Base-by-base conservation (phyloP, 2,888 invertebrate genomes). In the Acanthosoma haemorrhoidale region DNA sequence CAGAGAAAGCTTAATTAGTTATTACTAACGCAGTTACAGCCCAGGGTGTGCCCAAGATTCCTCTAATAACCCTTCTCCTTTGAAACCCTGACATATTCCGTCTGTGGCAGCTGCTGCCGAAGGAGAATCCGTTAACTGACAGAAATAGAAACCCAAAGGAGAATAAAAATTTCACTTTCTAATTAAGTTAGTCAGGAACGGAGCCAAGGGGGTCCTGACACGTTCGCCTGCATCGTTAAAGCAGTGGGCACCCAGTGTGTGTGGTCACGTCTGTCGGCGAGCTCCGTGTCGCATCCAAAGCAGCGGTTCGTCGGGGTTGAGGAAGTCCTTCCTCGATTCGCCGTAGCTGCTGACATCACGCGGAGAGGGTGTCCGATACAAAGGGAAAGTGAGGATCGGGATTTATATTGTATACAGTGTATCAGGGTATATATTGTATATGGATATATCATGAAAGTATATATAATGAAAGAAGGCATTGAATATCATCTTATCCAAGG, bases 121-220 rank as follows among this genome's bases (percentile, higher is more conserved):
- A n/a, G n/a, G n/a, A n/a, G 25, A 25, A 6, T 51, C 51, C 51
- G 51, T 51, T 29, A 2, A 2, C 25, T 51, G 4, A 25, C n/a
- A 51, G 51, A 51, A 51, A 51, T 51, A 51, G 51, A 25, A n/a
- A n/a, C n/a, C n/a, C 51, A 51, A n/a, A 5, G 51, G 51, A 18
- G 21, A n/a, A n/a, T n/a, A n/a, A n/a, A 51, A 51, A 51, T 51
- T 51, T 51, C 51, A 51, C 51, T 51, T 51, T 51, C 51, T 51
- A 51, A 51, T 51, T 51, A 51, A 51, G 11, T n/a, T n/a, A 51
- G 25, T 25, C 25, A 25, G n/a, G 25, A 25, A 51, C 5, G 25
- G n/a, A 8, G 21, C 25, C 25, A 25, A 25, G 29, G 51, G 51
- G 29, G 25, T 25, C 29, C n/a, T 51, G 51, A 25, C 51, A 51